A percentile compares a stretch with the other conserved stretches of the same genome.
Evolutionary conservation across 2,113 vertebrate species (phyloP).

Genomic region (Esox niger): DNA sequence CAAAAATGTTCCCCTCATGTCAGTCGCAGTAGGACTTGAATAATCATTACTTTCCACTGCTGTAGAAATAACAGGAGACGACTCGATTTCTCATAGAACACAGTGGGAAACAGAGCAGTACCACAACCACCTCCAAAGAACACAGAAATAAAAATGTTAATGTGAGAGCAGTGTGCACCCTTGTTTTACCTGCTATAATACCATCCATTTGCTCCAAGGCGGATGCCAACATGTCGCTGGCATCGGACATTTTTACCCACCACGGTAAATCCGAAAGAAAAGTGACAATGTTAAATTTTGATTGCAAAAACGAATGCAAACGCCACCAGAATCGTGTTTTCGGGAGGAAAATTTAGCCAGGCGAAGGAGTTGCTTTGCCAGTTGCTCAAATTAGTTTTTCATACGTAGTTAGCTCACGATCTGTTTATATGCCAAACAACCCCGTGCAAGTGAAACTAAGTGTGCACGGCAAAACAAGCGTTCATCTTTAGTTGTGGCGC

Average conservation of each 20-base stretch:
- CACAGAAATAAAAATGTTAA: background rate
- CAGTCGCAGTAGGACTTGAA: slow-evolving; percentile 38
- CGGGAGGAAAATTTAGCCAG: too few relatives aligned
- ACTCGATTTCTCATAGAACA: slow-evolving; percentile 34
- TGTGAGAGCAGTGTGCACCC: slow-evolving; percentile 16
- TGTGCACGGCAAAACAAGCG: too few relatives aligned
- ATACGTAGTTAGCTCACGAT: too few relatives aligned
- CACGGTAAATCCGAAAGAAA: slow-evolving; percentile 47
- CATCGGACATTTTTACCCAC: slow-evolving; percentile 83
- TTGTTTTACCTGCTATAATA: slow-evolving; percentile 89
- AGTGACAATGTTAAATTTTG: too few relatives aligned
- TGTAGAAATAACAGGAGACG: slow-evolving; percentile 63
- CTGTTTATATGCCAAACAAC: too few relatives aligned
- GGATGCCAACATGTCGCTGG: slow-evolving; percentile 95
- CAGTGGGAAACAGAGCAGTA: background rate
- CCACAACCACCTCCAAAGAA: background rate
- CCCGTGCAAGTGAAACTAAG: too few relatives aligned
- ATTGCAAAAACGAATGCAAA: too few relatives aligned
- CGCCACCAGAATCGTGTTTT: too few relatives aligned
- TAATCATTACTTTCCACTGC: slow-evolving; percentile 55
- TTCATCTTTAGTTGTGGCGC: too few relatives aligned
- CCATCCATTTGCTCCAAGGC: slow-evolving; percentile 99
- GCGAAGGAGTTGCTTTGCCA: too few relatives aligned
- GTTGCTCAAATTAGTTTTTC: too few relatives aligned
- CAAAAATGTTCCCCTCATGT: too few relatives aligned